A percentile compares a stretch with the other conserved stretches of the same genome.
These are phyloP conservation scores for Leucosticte australis DNA, from an alignment of 2,113 vertebrate species.

Conservation along the genomic window DNA sequence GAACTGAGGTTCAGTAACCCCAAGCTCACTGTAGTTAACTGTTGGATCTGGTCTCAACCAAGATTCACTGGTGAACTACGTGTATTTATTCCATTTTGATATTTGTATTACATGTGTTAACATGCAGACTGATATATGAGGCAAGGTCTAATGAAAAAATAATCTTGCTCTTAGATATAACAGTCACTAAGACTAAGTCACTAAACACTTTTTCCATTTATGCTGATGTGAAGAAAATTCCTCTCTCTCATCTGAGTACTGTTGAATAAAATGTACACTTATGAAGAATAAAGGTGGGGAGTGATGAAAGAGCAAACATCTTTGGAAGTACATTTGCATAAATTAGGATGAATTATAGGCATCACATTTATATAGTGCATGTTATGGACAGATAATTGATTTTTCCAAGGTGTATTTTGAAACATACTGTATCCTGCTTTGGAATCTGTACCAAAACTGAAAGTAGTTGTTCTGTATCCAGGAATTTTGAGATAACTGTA, in stretches of 20 bases:
- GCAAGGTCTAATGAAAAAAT: neutral
- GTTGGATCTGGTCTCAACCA: neutral
- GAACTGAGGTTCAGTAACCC: neutral
- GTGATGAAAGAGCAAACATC: neutral
- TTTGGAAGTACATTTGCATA: neutral
- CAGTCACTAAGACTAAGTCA: neutral
- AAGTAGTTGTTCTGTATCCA: slow-evolving; percentile 94
- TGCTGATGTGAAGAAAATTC: neutral
- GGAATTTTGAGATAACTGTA: slow-evolving; percentile 90
- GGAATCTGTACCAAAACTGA: slow-evolving; percentile 94
- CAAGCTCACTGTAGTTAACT: neutral
- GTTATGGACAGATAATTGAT: neutral
- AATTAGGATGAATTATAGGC: neutral
- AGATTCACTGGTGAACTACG: neutral
- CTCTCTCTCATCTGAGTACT: neutral
- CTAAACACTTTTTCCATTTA: neutral
- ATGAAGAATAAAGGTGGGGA: neutral
- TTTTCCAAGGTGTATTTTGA: neutral
- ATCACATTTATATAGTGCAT: neutral
- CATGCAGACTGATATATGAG: neutral
- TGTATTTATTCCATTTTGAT: neutral
- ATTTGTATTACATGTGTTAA: neutral
- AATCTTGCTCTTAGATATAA: neutral
- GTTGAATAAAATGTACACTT: neutral
- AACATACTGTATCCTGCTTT: slow-evolving; percentile 92